Base-by-base conservation (phyloP, 2,888 invertebrate genomes). In the Xestia c-nigrum region DNA sequence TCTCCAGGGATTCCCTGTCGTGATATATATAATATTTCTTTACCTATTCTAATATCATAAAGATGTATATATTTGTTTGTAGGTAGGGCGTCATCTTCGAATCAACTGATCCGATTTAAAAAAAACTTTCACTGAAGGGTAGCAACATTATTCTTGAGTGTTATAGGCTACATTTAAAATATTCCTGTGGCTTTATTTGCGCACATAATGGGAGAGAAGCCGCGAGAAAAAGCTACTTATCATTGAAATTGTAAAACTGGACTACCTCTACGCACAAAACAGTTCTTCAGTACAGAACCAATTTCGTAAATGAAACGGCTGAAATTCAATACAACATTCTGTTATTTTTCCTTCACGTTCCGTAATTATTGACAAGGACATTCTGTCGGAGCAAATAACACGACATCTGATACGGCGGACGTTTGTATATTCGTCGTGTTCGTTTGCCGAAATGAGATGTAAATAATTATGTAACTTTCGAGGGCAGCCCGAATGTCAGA, bases 381-480 rank as follows among this genome's bases (percentile, higher is more conserved):
- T 68, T 55, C 40, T 10, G 6, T 61, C 46, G 10, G 55, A 75
- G 55, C 12, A 57, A 76, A 76, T 76, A 80, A n/a, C 64, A 65
- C 47, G 82, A 61, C 24, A 70, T 76, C 47, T 46, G 57, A 80
- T 67, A 57, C 31, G 14, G 46, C 19, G n/a, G 52, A 16, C 83
- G 12, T 71, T 59, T 52, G 50, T 43, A 57, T 5, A 71, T 83
- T 57, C 10, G 47, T 55, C 52, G 59, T 69, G 10, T 81, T 55
- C 10, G 59, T 61, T 10, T 43, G n/a, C 52, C 31, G 38, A 72
- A 84, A 72, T 75, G 59, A 63, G 52, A 70, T 63, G 69, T 55
- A 61, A 81, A 78, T 71, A 81, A 81, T 81, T 77, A 67, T 38
- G 43, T 74, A 24, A 75, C 75, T 75, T 31, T 66, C 68, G 47